These are phyloP conservation scores for Sinodicranocentrus sp. DNA, from an alignment of 2,888 invertebrate species.

Conservation along the genomic window DNA sequence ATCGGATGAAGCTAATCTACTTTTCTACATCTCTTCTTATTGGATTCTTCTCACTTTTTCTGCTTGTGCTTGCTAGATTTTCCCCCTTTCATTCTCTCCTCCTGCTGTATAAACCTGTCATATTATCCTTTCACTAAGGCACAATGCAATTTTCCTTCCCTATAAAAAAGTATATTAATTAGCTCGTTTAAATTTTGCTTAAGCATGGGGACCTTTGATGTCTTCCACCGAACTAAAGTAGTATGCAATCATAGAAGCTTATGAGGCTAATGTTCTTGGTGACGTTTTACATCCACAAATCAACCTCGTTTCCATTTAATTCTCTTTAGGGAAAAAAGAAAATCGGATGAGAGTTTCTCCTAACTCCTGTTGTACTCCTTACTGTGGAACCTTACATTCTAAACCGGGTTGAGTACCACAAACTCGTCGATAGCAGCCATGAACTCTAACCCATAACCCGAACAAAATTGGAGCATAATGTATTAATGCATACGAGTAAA, in stretches of 20 bases:
- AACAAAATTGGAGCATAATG: background rate
- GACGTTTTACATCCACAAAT: too few relatives aligned
- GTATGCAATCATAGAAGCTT: too few relatives aligned
- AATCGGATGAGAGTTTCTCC: too few relatives aligned
- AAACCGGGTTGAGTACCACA: too few relatives aligned
- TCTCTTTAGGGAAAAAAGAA: too few relatives aligned
- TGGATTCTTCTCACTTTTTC: conserved; percentile 1
- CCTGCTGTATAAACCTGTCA: background rate
- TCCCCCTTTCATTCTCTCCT: background rate
- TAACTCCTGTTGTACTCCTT: too few relatives aligned
- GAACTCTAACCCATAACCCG: background rate
- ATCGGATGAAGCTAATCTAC: conserved; percentile 14
- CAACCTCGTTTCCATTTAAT: too few relatives aligned
- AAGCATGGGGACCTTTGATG: background rate
- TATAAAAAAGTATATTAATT: background rate
- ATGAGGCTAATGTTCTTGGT: too few relatives aligned
- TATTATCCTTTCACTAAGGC: background rate
- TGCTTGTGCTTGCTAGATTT: background rate
- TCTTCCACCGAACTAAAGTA: too few relatives aligned
- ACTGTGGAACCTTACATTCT: too few relatives aligned
- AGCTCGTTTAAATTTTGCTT: background rate
- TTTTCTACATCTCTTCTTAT: conserved; percentile 8
- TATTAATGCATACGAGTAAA: conserved; percentile 26
- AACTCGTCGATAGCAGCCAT: too few relatives aligned
- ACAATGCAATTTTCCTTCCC: background rate